phyloP scores from a whole-genome alignment of 2,888 invertebrate species.

The Platycheirus rosarum region DNA sequence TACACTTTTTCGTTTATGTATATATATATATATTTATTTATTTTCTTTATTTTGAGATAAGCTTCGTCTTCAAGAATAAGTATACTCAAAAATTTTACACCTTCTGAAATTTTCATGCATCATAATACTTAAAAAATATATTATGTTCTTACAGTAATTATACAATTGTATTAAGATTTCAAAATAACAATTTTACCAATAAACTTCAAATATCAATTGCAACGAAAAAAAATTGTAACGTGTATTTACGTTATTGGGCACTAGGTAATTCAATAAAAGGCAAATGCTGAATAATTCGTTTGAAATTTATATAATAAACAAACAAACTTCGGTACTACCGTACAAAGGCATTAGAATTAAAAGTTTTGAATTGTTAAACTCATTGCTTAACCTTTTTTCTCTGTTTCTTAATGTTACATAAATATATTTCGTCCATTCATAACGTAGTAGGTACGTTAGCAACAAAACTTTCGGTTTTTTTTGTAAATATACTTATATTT shows the following conservation, averaged over 20 bases:
- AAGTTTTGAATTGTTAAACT: constrained; percentile 44
- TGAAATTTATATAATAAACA: constrained; percentile 57
- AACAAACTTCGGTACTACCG: constrained; percentile 64
- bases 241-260: constrained; percentile 66
- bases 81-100: constrained; percentile 60
- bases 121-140: constrained; percentile 60
- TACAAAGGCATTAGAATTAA: constrained; percentile 55
- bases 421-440: constrained; percentile 46
- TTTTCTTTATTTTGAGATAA: constrained; percentile 70
- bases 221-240: constrained; percentile 65
- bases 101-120: constrained; percentile 53
- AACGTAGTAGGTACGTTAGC: constrained; percentile 52
- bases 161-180: constrained; percentile 64
- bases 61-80: constrained; percentile 63
- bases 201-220: constrained; percentile 67
- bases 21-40: constrained; percentile 37
- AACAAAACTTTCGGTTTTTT: constrained; percentile 53
- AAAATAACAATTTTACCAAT: constrained; percentile 69
- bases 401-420: constrained; percentile 30
- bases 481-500: constrained; percentile 54
- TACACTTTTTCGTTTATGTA: constrained; percentile 35
- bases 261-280: constrained; percentile 72
- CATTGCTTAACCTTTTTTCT: constrained; percentile 31
- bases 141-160: constrained; percentile 64
- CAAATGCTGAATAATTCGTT: constrained; percentile 65